These are phyloP conservation scores for Papilio polytes DNA, from an alignment of 1,140 invertebrate genomes.

Conservation along the genomic window DNA sequence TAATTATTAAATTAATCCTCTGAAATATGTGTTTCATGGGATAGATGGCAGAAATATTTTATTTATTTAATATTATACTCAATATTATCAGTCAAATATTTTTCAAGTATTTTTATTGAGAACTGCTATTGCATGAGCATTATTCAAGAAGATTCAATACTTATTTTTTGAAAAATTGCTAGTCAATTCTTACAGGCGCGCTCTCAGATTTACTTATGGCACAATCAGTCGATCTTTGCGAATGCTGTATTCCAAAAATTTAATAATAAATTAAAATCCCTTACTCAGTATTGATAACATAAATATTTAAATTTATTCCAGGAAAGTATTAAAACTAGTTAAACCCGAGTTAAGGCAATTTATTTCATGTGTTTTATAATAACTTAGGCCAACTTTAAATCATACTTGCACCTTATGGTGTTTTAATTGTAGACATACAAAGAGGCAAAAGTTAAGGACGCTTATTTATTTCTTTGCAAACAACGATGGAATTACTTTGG, in stretches of 20 bases:
- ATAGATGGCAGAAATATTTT: too few species aligned
- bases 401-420: too few species aligned
- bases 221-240: background rate
- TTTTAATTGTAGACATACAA: background rate
- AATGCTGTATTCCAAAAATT: background rate
- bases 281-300: background rate
- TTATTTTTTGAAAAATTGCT: background rate
- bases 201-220: background rate
- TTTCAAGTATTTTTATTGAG: too few species aligned
- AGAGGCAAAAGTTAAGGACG: background rate
- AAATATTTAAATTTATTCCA: background rate
- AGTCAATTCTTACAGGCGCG: background rate
- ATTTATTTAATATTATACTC: too few species aligned
- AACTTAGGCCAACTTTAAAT: too few species aligned
- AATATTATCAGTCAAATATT: too few species aligned
- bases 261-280: background rate
- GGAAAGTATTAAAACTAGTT: too few species aligned
- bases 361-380: too few species aligned
- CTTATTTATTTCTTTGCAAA: background rate
- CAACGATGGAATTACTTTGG: background rate
- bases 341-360: too few species aligned
- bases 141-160: background rate
- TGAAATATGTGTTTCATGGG: too few species aligned
- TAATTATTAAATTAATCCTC: too few species aligned
- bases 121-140: background rate